Evolutionary conservation across 2,888 invertebrate species (phyloP).

Genomic region (Aleiodes alternator): DNA sequence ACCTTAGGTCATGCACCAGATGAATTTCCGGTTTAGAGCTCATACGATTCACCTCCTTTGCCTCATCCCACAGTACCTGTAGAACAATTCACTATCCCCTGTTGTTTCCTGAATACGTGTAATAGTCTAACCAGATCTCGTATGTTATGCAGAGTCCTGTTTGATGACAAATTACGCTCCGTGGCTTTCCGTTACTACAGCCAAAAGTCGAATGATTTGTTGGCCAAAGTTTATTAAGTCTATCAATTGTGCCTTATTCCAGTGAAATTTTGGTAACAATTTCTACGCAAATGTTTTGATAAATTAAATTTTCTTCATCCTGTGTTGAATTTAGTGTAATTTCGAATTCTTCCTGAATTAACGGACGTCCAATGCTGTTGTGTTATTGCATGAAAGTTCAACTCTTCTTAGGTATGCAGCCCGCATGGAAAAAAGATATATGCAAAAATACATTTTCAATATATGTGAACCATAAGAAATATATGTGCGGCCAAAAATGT

Average conservation of each 20-base stretch:
- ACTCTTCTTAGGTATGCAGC: slow-evolving; percentile 11
- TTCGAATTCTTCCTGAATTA: background rate
- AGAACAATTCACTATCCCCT: slow-evolving; percentile 42
- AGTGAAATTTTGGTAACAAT: background rate
- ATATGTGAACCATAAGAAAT: no score
- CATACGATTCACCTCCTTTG: background rate
- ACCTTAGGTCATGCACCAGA: slow-evolving; percentile 63
- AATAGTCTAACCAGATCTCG: slow-evolving; percentile 3
- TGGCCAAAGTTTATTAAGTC: background rate
- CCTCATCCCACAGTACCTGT: slow-evolving; percentile 25
- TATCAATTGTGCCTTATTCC: no score
- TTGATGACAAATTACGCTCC: slow-evolving; percentile 39
- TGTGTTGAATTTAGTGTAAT: background rate
- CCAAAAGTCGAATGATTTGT: background rate
- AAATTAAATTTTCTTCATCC: slow-evolving; percentile 5
- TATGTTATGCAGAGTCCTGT: slow-evolving; percentile 28
- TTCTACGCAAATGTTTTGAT: no score
- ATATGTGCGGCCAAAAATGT: no score
- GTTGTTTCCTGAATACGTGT: background rate
- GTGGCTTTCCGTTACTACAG: slow-evolving; percentile 15
- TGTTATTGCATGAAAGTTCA: slow-evolving; percentile 13
- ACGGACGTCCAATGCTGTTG: background rate
- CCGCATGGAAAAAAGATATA: no score
- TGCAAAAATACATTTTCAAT: no score
- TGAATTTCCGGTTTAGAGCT: slow-evolving; percentile 59